A percentile compares a stretch with the other conserved stretches of the same genome.
Conservation (phyloP, 2,113 vertebrate genomes). For the Pithys albifrons region DNA sequence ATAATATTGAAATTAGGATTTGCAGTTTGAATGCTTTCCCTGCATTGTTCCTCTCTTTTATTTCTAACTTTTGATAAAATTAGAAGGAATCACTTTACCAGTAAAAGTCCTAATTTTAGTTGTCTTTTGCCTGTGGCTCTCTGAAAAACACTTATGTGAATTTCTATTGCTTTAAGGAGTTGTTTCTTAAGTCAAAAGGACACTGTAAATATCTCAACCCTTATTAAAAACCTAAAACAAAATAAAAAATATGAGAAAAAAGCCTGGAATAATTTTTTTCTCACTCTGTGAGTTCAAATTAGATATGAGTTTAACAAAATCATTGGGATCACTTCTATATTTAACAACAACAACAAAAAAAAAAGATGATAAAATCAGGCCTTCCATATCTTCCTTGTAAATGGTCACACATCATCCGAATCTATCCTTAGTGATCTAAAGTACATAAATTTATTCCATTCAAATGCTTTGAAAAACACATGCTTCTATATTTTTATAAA, state of each 20-base stretch:
- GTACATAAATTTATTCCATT: neutral
- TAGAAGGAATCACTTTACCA: neutral
- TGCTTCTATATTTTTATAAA: neutral
- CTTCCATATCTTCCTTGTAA: neutral
- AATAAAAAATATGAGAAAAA: neutral
- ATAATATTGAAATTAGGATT: neutral
- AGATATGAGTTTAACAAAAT: neutral
- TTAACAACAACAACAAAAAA: neutral
- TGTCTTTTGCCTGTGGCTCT: neutral
- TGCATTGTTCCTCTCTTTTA: neutral
- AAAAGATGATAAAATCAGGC: neutral
- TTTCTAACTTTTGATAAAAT: neutral
- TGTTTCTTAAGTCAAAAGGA: neutral
- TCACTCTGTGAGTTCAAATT: neutral
- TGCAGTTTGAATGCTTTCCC: neutral
- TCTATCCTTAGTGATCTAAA: neutral
- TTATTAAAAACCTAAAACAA: neutral
- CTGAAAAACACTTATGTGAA: neutral
- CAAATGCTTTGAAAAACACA: neutral
- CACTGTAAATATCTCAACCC: neutral
- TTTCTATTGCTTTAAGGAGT: neutral
- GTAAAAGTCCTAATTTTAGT: neutral
- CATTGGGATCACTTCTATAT: neutral
- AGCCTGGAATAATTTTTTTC: neutral
- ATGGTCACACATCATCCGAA: neutral